Percentiles rank a stretch among this genome's conserved stretches.
These are phyloP conservation scores for Pongo pygmaeus DNA, from an alignment of 2,113 vertebrate genomes.

Conservation along the genomic window DNA sequence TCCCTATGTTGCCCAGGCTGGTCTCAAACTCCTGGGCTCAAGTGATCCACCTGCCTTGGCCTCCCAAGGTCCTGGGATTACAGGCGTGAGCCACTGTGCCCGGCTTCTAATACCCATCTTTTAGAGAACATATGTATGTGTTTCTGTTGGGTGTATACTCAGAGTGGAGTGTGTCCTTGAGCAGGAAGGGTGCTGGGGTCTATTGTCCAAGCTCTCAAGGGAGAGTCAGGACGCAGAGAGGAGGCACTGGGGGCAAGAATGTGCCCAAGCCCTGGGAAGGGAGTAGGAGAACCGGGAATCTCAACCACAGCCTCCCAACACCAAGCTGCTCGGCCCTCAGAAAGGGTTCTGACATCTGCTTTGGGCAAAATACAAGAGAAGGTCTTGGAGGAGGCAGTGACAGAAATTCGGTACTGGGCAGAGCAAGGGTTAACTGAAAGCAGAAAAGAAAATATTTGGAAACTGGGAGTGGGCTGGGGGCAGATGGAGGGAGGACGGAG, in stretches of 20 bases:
- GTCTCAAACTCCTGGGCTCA: neutral
- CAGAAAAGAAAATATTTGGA: neutral
- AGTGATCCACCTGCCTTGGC: neutral
- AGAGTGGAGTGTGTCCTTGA: neutral
- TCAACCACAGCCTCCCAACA: neutral
- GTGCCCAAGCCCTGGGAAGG: neutral
- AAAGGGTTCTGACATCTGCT: neutral
- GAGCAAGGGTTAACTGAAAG: neutral
- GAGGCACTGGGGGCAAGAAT: neutral
- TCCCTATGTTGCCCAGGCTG: neutral
- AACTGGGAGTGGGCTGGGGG: neutral
- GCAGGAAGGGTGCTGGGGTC: no score
- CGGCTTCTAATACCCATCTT: neutral
- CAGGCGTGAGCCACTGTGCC: neutral
- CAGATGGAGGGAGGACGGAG: neutral
- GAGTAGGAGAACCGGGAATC: rapidly evolving
- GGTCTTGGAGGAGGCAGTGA: neutral
- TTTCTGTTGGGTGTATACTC: no score
- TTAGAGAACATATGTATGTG: neutral
- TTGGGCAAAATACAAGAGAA: neutral
- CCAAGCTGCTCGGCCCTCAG: neutral
- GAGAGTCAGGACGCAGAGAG: neutral
- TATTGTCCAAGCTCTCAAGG: neutral
- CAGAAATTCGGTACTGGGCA: neutral
- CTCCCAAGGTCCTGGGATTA: neutral